Percentiles rank a stretch among this genome's conserved stretches.
Conservation (phyloP, 2,888 invertebrate species). For the Callimorpha dominula region DNA sequence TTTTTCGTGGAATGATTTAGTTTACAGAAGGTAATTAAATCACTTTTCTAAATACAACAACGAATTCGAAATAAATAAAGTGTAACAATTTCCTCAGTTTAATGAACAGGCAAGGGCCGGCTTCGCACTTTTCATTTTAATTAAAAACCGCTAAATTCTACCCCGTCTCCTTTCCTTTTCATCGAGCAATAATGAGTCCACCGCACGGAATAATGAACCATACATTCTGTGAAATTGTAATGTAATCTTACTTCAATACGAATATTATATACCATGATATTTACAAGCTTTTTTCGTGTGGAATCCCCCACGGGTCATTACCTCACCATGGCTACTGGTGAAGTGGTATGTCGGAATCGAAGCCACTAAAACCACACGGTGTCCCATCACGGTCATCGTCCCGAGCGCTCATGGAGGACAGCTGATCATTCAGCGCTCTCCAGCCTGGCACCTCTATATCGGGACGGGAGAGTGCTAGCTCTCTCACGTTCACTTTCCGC, state of each 20-base stretch:
- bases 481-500: too few relatives aligned
- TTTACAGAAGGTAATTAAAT: background rate
- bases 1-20: background rate
- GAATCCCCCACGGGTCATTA: too few relatives aligned
- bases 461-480: too few relatives aligned
- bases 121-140: slow-evolving; percentile 46
- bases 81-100: slow-evolving; percentile 38
- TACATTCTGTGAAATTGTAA: slow-evolving; percentile 21
- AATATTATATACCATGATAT: background rate
- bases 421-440: too few relatives aligned
- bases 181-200: slow-evolving; percentile 50
- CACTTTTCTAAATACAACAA: slow-evolving; percentile 10
- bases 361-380: too few relatives aligned
- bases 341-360: too few relatives aligned
- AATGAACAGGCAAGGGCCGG: slow-evolving; percentile 28
- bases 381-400: too few relatives aligned
- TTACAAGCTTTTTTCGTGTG: background rate
- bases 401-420: too few relatives aligned
- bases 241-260: slow-evolving; percentile 9
- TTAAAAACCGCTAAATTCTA: slow-evolving; percentile 55
- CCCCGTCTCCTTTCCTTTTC: slow-evolving; percentile 45
- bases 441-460: too few relatives aligned
- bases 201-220: slow-evolving; percentile 42
- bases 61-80: slow-evolving; percentile 31
- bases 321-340: too few relatives aligned